Conservation (phyloP, 2,888 invertebrate genomes). For the Ypsolopha sequella region DNA sequence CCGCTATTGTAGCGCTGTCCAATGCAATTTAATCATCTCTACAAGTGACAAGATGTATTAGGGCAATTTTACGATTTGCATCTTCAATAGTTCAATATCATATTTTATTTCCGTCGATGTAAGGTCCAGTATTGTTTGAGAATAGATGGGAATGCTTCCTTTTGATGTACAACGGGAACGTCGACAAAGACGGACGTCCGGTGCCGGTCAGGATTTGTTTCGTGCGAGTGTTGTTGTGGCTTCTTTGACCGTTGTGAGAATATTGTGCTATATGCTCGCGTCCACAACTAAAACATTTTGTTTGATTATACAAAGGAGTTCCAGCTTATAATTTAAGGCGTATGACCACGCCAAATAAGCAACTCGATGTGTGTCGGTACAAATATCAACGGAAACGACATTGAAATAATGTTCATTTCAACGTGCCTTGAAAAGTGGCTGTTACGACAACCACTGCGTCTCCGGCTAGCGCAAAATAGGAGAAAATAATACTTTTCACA, state of each 20-base stretch:
- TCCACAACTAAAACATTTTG: too few species aligned
- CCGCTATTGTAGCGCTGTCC: constrained; percentile 37
- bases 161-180: constrained; percentile 67
- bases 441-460: too few species aligned
- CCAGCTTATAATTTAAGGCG: too few species aligned
- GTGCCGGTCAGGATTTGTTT: constrained; percentile 70
- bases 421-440: too few species aligned
- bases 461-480: too few species aligned
- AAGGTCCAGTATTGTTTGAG: constrained; percentile 45
- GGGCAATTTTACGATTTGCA: constrained; percentile 33
- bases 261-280: constrained; percentile 3
- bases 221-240: constrained; percentile 51
- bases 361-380: too few species aligned
- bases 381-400: too few species aligned
- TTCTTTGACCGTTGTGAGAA: constrained; percentile 27
- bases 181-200: constrained; percentile 70
- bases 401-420: too few species aligned
- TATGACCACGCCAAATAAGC: too few species aligned
- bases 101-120: constrained; percentile 19
- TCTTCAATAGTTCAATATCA: constrained; percentile 18
- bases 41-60: constrained; percentile 53
- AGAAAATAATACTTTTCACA: too few species aligned
- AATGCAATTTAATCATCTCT: constrained; percentile 55
- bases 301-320: too few species aligned
- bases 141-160: constrained; percentile 39